Base-by-base conservation (phyloP, 2,797 vertebrate genomes). In the Stomatorhinus walkeri region DNA sequence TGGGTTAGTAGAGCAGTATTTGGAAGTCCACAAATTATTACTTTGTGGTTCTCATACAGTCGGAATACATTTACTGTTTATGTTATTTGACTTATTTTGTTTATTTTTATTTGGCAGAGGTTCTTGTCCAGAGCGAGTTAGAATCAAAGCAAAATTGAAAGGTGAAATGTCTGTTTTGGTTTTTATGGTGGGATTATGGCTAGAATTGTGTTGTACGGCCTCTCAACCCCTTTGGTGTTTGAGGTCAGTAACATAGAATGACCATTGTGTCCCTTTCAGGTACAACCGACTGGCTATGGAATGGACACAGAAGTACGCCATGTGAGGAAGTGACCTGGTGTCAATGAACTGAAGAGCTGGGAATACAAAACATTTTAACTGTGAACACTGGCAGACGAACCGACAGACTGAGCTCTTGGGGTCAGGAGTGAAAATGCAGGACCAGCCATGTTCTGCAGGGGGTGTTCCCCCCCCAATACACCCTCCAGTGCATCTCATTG, bases 281-380 rank as follows among this genome's bases (percentile, higher is more conserved):
- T 87, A 87, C 19, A 87, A 87, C 56, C 56, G 59, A 19, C 87
- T 68, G 40, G 87, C 87, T 19, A 64, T 64, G 87, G 87, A 87
- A 32, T 87, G 87, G 87, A 87, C 87, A 5, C 87, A 87, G 87
- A 87, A 87, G 43, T 87, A 87, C 2, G 87, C 87, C 19, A 87
- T 87, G 87, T 87, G 87, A 87, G 40, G 87, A 19, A 0, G 22
- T 14, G 14, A 72, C 36, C 10, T 68, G 56, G 49, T 6, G 49
- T 85, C 3, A 59, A 0, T 54, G 83, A 54, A 43, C 49, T 12
- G 52, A 87, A 59, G 84, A 56, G n/a, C 40, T 46, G 19, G 52
- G 52, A 59, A 87, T 32, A 46, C 59, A 68, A 40, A 48, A 68
- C 8, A 36, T 49, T 68, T 12, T 24, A 59, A 49, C 10, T 48